Base-by-base conservation (phyloP, 2,113 vertebrate species). In the Festucalex cinctus region DNA sequence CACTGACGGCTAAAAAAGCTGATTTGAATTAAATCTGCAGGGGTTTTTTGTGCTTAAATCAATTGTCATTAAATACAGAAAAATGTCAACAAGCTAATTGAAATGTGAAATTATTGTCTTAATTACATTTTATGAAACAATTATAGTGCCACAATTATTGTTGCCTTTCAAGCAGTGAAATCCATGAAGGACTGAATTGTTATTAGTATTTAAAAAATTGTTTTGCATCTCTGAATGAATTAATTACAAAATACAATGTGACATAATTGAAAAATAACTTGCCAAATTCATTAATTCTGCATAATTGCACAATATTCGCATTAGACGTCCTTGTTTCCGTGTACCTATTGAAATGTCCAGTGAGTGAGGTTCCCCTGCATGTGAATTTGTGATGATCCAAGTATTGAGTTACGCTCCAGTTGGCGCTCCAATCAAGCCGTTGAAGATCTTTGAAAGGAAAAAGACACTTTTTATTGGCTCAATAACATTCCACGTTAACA, bases 401-500 rank as follows among this genome's bases (percentile, higher is more conserved):
- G 19, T 75, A 71, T 82, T 36, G 6, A 51, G 43, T 85, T 88
- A 83, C 74, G 62, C 43, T 36, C 28, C 65, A 73, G 73, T 67
- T 64, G 74, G 67, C 70, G 69, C 63, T 81, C 49, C 71, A 78
- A 67, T 46, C 24, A 71, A 39, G 66, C 20, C 20, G 48, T 51
- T 51, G 48, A 51, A 51, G 19, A 20, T 51, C 20, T 76, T 60
- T 71, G 22, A 68, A 65, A 63, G 36, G 37, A 61, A 73, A 58
- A 62, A 19, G 26, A 49, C 24, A 63, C 41, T 41, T 44, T 56
- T 63, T n/a, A 70, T 61, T 17, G 2, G 7, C 12, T 24, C 43
- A 8, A 48, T 7, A 58, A 12, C 36, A 41, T 6, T 41, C 70
- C 36, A 19, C 41, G 20, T 65, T 17, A 53, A 58, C 20, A 62